A percentile compares a stretch with the other conserved stretches of the same genome.
Evolutionary conservation across 1,140 invertebrate genomes (phyloP).

Genomic region (Condylostylus longicornis): DNA sequence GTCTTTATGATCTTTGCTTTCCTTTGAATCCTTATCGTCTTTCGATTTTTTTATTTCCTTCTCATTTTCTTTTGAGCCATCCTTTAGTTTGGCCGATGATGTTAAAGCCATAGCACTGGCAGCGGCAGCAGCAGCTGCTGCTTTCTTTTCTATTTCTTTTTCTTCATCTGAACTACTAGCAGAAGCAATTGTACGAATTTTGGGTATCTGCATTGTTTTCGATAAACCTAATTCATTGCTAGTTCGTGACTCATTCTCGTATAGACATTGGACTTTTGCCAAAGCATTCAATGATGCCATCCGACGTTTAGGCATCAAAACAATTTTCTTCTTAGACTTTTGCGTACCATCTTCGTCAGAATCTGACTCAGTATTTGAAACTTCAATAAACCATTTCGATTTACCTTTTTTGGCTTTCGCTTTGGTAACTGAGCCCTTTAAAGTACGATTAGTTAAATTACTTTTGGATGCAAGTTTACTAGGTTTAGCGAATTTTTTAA

Average conservation of each 20-base stretch:
- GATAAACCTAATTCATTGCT: slow-evolving; percentile 43
- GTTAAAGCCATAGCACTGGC: background rate
- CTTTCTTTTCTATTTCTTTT: slow-evolving; percentile 5
- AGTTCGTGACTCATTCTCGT: slow-evolving; percentile 70
- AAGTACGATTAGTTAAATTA: too few species aligned
- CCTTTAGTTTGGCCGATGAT: too few species aligned
- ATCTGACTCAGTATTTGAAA: slow-evolving; percentile 10
- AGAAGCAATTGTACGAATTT: slow-evolving; percentile 21
- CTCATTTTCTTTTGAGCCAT: slow-evolving; percentile 5
- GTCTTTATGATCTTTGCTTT: slow-evolving; percentile 2
- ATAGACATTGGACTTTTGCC: slow-evolving; percentile 82
- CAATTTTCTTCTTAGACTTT: slow-evolving; percentile 15
- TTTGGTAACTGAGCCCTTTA: background rate
- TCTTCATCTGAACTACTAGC: slow-evolving; percentile 7
- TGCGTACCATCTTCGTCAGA: slow-evolving; percentile 28
- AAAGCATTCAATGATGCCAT: slow-evolving; percentile 78
- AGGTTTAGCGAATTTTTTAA: background rate
- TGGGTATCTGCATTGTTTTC: slow-evolving; percentile 24
- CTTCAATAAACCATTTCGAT: slow-evolving; percentile 9
- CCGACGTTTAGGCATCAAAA: slow-evolving; percentile 52
- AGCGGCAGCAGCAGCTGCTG: background rate
- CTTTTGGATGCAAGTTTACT: too few species aligned
- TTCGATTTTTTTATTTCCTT: slow-evolving; percentile 11
- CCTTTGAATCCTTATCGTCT: slow-evolving; percentile 5
- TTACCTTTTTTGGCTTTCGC: background rate